Percentiles rank a stretch among this genome's conserved stretches.
Evolutionary conservation across 2,797 vertebrate genomes (phyloP).

Genomic region (Paedocypris micromegethes): DNA sequence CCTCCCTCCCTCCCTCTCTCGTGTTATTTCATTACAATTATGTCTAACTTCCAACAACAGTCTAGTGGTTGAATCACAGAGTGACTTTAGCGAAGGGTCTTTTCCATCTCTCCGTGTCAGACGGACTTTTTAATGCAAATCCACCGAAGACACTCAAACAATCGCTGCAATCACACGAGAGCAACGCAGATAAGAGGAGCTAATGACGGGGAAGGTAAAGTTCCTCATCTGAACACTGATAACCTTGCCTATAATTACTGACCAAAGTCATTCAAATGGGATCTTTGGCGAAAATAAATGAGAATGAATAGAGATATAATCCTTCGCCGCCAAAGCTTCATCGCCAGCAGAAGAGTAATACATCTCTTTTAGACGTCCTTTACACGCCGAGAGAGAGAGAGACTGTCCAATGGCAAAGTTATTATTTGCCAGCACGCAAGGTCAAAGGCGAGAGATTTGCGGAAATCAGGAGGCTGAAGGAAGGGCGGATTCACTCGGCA

Average conservation of each 20-base stretch:
- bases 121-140: not conserved
- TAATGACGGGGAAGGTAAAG: conserved; percentile 22
- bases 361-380: conserved; percentile 70
- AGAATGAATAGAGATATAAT: conserved; percentile 72
- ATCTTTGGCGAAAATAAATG: conserved; percentile 62
- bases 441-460: conserved; percentile 61
- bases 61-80: too few relatives aligned
- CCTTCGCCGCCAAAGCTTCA: conserved; percentile 64
- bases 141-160: conserved; percentile 11
- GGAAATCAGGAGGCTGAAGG: conserved; percentile 67
- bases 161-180: not conserved
- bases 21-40: too few relatives aligned
- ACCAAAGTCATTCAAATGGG: conserved; percentile 68
- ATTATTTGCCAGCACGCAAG: conserved; percentile 72
- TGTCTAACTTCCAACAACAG: too few relatives aligned
- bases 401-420: conserved; percentile 68
- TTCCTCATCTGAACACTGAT: conserved; percentile 54
- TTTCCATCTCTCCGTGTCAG: not conserved
- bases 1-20: too few relatives aligned
- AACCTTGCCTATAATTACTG: conserved; percentile 68
- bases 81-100: too few relatives aligned
- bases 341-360: conserved; percentile 58
- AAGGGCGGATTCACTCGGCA: conserved; percentile 58
- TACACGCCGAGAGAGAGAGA: conserved; percentile 57
- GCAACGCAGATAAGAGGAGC: not conserved